These are phyloP conservation scores for Diaphora mendica DNA, from an alignment of 2,888 invertebrate species.

Conservation along the genomic window DNA sequence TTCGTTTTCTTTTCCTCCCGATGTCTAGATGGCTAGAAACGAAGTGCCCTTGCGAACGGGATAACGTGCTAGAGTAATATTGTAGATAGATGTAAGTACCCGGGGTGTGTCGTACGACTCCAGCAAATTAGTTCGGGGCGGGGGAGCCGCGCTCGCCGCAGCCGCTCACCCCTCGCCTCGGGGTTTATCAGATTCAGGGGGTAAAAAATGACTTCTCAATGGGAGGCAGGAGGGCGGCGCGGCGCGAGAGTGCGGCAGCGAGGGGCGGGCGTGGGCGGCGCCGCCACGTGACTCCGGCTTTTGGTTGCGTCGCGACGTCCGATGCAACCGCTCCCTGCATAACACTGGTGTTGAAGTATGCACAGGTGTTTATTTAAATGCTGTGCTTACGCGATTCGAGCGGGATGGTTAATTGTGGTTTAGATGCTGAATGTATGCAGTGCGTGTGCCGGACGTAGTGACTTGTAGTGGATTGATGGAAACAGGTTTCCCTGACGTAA, in stretches of 20 bases:
- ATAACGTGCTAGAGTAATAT: conserved; percentile 86
- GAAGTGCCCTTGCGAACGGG: conserved; percentile 82
- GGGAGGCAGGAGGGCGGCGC: conserved; percentile 80
- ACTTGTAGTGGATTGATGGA: conserved; percentile 61
- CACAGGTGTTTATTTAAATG: conserved; percentile 60
- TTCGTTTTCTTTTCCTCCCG: conserved; percentile 72
- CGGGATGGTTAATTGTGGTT: conserved; percentile 64
- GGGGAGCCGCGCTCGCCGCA: conserved; percentile 76
- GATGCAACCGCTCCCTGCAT: conserved; percentile 61
- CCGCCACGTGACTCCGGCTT: conserved; percentile 78
- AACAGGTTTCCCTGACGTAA: conserved; percentile 67
- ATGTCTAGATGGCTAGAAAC: conserved; percentile 78
- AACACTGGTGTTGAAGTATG: conserved; percentile 56
- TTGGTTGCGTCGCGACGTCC: conserved; percentile 68
- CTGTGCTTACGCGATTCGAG: conserved; percentile 53
- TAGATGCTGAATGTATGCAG: conserved; percentile 60
- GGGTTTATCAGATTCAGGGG: conserved; percentile 86
- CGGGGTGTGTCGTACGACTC: conserved; percentile 86
- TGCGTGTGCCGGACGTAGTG: conserved; percentile 66
- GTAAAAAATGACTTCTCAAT: conserved; percentile 86
- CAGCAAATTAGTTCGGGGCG: conserved; percentile 86
- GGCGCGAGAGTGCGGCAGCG: conserved; percentile 66
- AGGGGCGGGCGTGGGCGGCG: conserved; percentile 82
- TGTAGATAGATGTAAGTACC: conserved; percentile 86
- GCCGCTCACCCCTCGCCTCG: conserved; percentile 58